Percentiles rank a stretch among this genome's conserved stretches.
Conservation (phyloP, 2,888 invertebrate species). For the Gymnoscelis rufifasciata region DNA sequence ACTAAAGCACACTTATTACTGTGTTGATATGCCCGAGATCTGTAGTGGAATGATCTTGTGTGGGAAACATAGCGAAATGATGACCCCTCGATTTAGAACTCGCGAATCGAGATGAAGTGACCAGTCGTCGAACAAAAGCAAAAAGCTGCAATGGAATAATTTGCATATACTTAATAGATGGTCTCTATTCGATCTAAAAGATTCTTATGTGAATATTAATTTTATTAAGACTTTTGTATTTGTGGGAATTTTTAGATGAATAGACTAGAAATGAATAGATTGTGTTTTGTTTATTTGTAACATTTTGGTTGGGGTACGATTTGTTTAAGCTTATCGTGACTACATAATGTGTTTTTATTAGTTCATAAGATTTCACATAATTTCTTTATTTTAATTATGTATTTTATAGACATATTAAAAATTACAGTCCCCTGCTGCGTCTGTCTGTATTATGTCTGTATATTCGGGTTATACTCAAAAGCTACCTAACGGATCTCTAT, state of each 20-base stretch:
- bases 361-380: background rate
- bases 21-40: constrained; percentile 61
- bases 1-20: constrained; percentile 27
- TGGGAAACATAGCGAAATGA: constrained; percentile 63
- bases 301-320: background rate
- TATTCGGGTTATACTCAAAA: too few species aligned
- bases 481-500: too few species aligned
- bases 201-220: constrained; percentile 47
- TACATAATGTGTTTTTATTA: too few species aligned
- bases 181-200: constrained; percentile 33
- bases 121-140: constrained; percentile 57
- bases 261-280: constrained; percentile 12
- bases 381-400: background rate
- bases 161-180: constrained; percentile 53
- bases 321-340: too few species aligned
- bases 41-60: constrained; percentile 54
- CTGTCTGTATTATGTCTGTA: too few species aligned
- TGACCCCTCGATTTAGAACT: constrained; percentile 65
- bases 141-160: constrained; percentile 40
- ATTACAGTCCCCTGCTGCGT: too few species aligned
- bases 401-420: too few species aligned
- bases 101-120: constrained; percentile 70
- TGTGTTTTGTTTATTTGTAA: constrained; percentile 3
- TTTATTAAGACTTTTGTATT: constrained; percentile 34
- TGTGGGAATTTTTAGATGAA: constrained; percentile 29